Evolutionary conservation across 2,888 invertebrate species (phyloP).

Genomic region (Gymnosoma rotundatum): DNA sequence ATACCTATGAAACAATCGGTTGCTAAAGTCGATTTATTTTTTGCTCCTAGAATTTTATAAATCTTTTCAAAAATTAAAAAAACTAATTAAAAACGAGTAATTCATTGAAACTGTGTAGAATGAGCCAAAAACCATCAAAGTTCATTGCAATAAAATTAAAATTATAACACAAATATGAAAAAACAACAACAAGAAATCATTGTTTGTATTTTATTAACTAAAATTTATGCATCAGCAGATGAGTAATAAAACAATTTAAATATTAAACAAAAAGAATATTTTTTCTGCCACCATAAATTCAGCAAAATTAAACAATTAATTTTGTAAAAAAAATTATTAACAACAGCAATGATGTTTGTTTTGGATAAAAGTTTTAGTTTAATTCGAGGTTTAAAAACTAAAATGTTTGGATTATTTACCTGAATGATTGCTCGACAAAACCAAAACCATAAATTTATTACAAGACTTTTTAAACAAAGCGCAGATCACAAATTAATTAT

Average conservation of each 20-base stretch:
- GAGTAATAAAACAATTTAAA: background rate
- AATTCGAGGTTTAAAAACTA: background rate
- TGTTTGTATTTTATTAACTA: background rate
- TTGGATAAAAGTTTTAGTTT: background rate
- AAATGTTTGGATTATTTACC: background rate
- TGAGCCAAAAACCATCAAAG: background rate
- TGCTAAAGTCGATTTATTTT: too few species aligned
- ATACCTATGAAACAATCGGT: too few species aligned
- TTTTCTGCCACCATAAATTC: background rate
- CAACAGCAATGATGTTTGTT: background rate
- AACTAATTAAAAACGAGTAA: too few species aligned
- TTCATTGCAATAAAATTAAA: constrained; percentile 23
- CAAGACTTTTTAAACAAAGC: background rate
- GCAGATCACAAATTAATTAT: background rate
- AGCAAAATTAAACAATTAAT: constrained; percentile 13
- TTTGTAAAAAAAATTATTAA: background rate
- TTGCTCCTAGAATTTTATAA: too few species aligned
- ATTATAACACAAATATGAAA: background rate
- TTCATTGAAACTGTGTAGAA: background rate
- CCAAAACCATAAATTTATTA: constrained; percentile 26
- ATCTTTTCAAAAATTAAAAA: too few species aligned
- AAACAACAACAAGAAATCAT: background rate
- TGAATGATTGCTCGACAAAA: constrained; percentile 16
- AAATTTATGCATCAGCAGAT: background rate
- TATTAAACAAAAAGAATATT: background rate